Percentiles rank a stretch among this genome's conserved stretches.
Conservation (phyloP, 2,888 invertebrate genomes). For the Neoaliturus tenellus region DNA sequence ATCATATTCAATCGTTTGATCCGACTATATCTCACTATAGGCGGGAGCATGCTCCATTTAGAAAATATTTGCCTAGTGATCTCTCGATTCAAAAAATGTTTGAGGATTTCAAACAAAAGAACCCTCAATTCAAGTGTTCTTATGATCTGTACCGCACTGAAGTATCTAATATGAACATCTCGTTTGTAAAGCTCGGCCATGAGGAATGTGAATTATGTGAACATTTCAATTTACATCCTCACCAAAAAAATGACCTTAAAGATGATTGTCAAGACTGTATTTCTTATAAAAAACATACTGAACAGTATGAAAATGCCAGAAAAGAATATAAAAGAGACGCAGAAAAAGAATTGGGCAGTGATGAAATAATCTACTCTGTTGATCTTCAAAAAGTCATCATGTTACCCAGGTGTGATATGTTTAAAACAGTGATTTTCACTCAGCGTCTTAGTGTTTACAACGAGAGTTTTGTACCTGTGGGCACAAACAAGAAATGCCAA, state of each 20-base stretch:
- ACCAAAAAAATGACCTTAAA: not conserved
- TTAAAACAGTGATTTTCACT: constrained; percentile 45
- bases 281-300: not conserved
- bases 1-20: not conserved
- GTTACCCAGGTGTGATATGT: constrained; percentile 43
- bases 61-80: not conserved
- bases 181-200: constrained; percentile 62
- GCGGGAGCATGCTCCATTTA: not conserved
- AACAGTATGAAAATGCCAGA: not conserved
- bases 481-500: constrained; percentile 34
- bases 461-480: constrained; percentile 32
- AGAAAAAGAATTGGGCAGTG: not conserved
- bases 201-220: constrained; percentile 65
- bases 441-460: constrained; percentile 26
- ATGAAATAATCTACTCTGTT: not conserved
- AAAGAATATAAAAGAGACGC: not conserved
- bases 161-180: constrained; percentile 60
- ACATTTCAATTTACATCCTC: constrained; percentile 45
- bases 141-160: constrained; percentile 61
- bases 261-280: constrained; percentile 42
- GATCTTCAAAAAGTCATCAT: constrained; percentile 57
- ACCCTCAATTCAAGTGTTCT: constrained; percentile 31
- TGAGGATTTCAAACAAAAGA: not conserved
- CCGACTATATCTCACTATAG: not conserved
- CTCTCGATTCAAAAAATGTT: not conserved